These are phyloP conservation scores for Leptestheria dahalacensis DNA, from an alignment of 1,140 invertebrate genomes.

Conservation along the genomic window DNA sequence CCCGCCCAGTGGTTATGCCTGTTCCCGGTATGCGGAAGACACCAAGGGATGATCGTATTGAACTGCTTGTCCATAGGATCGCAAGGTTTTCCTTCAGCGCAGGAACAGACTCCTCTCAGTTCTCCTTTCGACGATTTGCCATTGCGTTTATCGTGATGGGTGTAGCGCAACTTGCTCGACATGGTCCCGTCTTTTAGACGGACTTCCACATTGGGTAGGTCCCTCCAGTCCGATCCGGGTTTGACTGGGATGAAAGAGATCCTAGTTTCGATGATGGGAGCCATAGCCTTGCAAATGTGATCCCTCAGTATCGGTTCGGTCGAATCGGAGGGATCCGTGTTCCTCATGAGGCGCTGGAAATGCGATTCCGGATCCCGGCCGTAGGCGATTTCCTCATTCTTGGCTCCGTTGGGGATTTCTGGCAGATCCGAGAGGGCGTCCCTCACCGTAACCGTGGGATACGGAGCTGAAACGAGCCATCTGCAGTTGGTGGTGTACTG, in stretches of 20 bases:
- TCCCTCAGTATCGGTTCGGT: conserved; percentile 44
- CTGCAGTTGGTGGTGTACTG: conserved; percentile 33
- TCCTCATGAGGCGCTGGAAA: conserved; percentile 56
- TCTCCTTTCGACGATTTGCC: conserved; percentile 39
- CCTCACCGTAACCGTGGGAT: conserved; percentile 53
- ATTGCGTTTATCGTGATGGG: conserved; percentile 52
- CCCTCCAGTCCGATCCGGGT: conserved; percentile 70
- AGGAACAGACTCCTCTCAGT: conserved; percentile 62
- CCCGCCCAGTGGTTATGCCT: conserved; percentile 73
- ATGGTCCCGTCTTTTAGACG: conserved; percentile 49
- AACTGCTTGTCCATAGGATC: conserved; percentile 58
- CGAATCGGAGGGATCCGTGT: conserved; percentile 28
- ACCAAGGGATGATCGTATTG: conserved; percentile 80
- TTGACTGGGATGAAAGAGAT: conserved; percentile 58
- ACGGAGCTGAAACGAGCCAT: conserved; percentile 46
- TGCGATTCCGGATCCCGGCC: conserved; percentile 52
- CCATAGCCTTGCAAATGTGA: conserved; percentile 77
- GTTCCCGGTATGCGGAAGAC: conserved; percentile 72
- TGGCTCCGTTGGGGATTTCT: conserved; percentile 54
- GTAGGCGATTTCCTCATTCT: conserved; percentile 52
- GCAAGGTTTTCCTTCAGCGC: conserved; percentile 46
- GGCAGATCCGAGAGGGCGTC: conserved; percentile 75
- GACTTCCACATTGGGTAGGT: conserved; percentile 63
- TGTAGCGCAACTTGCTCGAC: conserved; percentile 50
- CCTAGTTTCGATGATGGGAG: conserved; percentile 55